Conservation (phyloP, 2,888 invertebrate species). For the Diachrysia chrysitis region DNA sequence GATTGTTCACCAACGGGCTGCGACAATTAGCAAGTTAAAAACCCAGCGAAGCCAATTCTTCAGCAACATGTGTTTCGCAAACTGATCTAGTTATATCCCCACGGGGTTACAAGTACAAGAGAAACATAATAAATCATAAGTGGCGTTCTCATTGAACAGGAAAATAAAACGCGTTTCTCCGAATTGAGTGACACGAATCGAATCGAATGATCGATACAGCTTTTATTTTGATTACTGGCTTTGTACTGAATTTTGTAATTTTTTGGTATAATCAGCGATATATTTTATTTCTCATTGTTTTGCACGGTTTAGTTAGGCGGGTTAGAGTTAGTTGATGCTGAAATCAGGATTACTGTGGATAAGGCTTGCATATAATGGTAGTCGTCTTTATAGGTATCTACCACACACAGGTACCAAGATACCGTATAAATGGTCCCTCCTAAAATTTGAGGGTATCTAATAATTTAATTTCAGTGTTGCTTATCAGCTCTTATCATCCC, state of each 20-base stretch:
- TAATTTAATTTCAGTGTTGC: too few species aligned
- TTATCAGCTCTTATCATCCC: too few species aligned
- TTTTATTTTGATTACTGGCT: slow-evolving; percentile 54
- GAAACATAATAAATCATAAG: slow-evolving; percentile 72
- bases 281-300: too few species aligned
- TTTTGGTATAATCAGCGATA: background rate
- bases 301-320: too few species aligned
- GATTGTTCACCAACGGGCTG: too few species aligned
- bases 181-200: slow-evolving; percentile 65
- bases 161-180: slow-evolving; percentile 78
- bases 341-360: too few species aligned
- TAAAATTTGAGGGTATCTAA: too few species aligned
- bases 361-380: too few species aligned
- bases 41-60: slow-evolving; percentile 1
- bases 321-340: background rate
- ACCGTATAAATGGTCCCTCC: too few species aligned
- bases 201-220: slow-evolving; percentile 63
- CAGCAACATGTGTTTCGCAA: slow-evolving; percentile 20
- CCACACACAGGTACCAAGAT: too few species aligned
- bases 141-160: slow-evolving; percentile 82
- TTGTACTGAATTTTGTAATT: background rate
- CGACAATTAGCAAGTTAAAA: background rate
- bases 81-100: slow-evolving; percentile 36
- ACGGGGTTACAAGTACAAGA: slow-evolving; percentile 46
- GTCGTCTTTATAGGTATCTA: too few species aligned